Evolutionary conservation across 2,888 invertebrate genomes (phyloP).

Genomic region (Orchesella flavescens): DNA sequence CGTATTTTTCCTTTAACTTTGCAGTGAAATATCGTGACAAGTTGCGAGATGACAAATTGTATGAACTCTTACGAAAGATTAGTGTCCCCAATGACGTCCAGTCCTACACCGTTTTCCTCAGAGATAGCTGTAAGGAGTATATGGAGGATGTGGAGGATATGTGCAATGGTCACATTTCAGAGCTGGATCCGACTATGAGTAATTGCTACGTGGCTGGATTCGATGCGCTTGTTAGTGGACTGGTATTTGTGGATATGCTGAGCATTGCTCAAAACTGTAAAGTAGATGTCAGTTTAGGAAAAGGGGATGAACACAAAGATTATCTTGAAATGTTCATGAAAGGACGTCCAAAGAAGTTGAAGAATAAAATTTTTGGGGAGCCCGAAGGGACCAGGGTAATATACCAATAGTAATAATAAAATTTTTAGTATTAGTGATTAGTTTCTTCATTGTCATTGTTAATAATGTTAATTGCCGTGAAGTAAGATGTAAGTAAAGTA

Average conservation of each 20-base stretch:
- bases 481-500: too few relatives aligned
- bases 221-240: conserved; percentile 53
- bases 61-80: conserved; percentile 32
- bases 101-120: conserved; percentile 7
- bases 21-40: not conserved
- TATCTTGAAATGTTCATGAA: conserved; percentile 18
- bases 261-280: not conserved
- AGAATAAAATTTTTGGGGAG: conserved; percentile 23
- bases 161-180: conserved; percentile 26
- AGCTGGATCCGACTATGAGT: too few relatives aligned
- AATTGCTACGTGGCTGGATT: conserved; percentile 57
- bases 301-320: not conserved
- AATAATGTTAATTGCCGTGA: too few relatives aligned
- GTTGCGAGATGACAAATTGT: conserved; percentile 23
- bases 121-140: conserved; percentile 14
- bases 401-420: too few relatives aligned
- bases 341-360: not conserved
- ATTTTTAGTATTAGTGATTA: too few relatives aligned
- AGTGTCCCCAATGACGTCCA: not conserved
- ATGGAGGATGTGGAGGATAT: conserved; percentile 43
- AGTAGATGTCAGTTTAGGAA: conserved; percentile 4
- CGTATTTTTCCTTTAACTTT: not conserved
- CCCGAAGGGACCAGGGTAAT: not conserved
- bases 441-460: too few relatives aligned
- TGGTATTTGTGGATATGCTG: conserved; percentile 48